Evolutionary conservation across 2,888 invertebrate species (phyloP).

Genomic region (Aporophyla nigra): DNA sequence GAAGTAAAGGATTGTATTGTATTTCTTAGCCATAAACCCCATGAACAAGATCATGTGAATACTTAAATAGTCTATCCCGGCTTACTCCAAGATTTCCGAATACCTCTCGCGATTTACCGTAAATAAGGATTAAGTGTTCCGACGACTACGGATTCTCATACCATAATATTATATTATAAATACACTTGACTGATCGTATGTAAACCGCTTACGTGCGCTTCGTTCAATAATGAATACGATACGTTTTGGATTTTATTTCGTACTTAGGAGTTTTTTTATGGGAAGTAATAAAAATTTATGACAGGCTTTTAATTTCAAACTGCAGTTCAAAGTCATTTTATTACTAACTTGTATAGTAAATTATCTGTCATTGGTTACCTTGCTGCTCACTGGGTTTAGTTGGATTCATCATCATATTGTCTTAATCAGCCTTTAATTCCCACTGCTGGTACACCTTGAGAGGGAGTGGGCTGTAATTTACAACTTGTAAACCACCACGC

Average conservation of each 20-base stretch:
- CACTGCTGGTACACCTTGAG: no score
- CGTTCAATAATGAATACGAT: conserved; percentile 30
- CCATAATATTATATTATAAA: conserved; percentile 1
- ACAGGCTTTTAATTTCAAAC: background rate
- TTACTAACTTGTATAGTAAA: background rate
- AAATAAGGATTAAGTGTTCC: conserved; percentile 32
- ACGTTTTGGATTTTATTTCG: conserved; percentile 23
- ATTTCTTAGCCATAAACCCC: no score
- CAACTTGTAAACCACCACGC: no score
- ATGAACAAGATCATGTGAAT: background rate
- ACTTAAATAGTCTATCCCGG: background rate
- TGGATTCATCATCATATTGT: background rate
- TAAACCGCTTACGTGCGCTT: conserved; percentile 38
- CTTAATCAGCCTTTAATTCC: no score
- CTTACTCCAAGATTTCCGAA: conserved; percentile 11
- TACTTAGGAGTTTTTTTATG: background rate
- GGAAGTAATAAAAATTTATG: background rate
- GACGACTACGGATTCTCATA: conserved; percentile 10
- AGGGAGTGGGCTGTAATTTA: no score
- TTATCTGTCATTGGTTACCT: background rate
- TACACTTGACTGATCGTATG: conserved; percentile 22
- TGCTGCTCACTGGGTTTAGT: background rate
- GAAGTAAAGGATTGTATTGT: no score
- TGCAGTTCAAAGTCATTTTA: background rate
- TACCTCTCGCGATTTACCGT: conserved; percentile 1